Conservation (phyloP, 2,888 invertebrate species). For the Leucania comma region DNA sequence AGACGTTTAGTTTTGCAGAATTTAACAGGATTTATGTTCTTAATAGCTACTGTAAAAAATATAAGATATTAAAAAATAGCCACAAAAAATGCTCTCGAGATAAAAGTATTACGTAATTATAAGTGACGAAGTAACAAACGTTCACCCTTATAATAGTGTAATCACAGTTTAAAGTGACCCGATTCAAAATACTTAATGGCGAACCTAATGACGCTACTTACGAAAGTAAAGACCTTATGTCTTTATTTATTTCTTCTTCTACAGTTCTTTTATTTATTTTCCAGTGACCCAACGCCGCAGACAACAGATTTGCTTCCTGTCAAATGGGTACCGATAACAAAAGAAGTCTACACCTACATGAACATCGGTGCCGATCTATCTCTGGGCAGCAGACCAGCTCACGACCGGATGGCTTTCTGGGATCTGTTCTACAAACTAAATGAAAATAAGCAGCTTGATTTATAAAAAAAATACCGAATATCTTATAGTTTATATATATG, state of each 20-base stretch:
- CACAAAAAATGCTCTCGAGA: too few relatives aligned
- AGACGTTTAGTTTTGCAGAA: not conserved
- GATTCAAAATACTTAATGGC: too few relatives aligned
- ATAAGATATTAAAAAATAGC: too few relatives aligned
- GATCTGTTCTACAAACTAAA: constrained; percentile 72
- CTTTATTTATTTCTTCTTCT: too few relatives aligned
- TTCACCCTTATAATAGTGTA: too few relatives aligned
- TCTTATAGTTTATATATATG: too few relatives aligned
- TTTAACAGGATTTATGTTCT: not conserved
- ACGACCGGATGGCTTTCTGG: constrained; percentile 74
- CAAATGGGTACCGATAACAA: constrained; percentile 70
- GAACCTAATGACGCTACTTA: too few relatives aligned
- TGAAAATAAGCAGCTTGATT: constrained; percentile 43
- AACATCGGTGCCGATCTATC: constrained; percentile 66
- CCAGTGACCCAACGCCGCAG: constrained; percentile 76
- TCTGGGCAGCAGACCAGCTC: constrained; percentile 66
- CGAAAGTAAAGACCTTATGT: too few relatives aligned
- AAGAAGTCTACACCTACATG: constrained; percentile 62
- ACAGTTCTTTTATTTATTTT: constrained; percentile 30
- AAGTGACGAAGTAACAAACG: too few relatives aligned
- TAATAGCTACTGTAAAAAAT: not conserved
- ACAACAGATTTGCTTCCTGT: constrained; percentile 70
- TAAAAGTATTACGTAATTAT: too few relatives aligned
- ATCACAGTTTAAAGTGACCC: too few relatives aligned
- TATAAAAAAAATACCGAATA: too few relatives aligned